A percentile compares a stretch with the other conserved stretches of the same genome.
Conservation (phyloP, 2,888 invertebrate genomes). For the Lasioglossum malachurum region DNA sequence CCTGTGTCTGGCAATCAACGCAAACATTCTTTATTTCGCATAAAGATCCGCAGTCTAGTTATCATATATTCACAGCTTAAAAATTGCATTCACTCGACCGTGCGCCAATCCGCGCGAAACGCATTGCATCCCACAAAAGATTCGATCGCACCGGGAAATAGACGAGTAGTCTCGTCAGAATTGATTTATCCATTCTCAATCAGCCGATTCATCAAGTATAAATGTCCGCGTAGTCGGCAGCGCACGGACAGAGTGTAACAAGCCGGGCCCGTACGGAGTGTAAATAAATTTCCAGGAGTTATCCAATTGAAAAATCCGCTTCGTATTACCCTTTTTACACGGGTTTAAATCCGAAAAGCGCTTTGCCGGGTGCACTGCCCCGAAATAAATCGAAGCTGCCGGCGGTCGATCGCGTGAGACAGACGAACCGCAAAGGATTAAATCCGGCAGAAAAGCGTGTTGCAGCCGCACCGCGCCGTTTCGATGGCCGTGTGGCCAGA, state of each 20-base stretch:
- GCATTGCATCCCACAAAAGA: not conserved
- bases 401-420: conserved; percentile 44
- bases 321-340: conserved; percentile 12
- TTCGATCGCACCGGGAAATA: not conserved
- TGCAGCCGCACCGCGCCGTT: not conserved
- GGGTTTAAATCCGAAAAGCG: conserved; percentile 12
- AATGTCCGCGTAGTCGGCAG: not conserved
- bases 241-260: not conserved
- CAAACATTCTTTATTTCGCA: no score
- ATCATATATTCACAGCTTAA: not conserved
- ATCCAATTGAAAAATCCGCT: conserved; percentile 16
- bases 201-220: conserved; percentile 2
- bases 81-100: not conserved
- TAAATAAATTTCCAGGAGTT: conserved; percentile 14
- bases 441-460: conserved; percentile 30
- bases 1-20: no score
- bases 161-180: not conserved
- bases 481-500: not conserved
- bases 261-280: not conserved
- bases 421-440: conserved; percentile 27
- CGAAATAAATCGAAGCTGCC: conserved; percentile 17
- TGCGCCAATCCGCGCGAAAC: not conserved
- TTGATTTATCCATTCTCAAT: conserved; percentile 9
- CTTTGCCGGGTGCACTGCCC: not conserved
- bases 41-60: no score